phyloP scores from a whole-genome alignment of 2,888 invertebrate genomes.

The Drosophila peninsularis region DNA sequence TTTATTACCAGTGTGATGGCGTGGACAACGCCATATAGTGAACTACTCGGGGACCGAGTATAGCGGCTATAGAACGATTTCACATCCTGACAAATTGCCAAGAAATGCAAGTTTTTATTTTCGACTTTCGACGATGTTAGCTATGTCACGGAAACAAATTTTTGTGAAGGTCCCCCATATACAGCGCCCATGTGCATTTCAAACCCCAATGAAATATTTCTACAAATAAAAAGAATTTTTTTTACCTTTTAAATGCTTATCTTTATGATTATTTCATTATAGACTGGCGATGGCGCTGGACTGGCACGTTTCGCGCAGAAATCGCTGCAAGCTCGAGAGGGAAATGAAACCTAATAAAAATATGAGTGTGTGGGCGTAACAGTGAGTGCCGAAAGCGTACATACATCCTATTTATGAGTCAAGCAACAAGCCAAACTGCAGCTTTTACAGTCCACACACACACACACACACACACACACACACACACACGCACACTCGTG shows the following conservation, averaged over 20 bases:
- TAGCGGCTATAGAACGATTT: not conserved
- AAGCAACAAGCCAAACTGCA: constrained; percentile 29
- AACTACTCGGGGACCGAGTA: not conserved
- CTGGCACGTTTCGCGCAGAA: constrained; percentile 21
- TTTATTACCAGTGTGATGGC: not conserved
- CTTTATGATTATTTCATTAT: not conserved
- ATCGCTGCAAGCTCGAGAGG: constrained; percentile 47
- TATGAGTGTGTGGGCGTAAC: constrained; percentile 23
- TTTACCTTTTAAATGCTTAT: not conserved
- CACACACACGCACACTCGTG: constrained; percentile 3
- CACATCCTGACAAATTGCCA: not conserved
- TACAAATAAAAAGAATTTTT: not conserved
- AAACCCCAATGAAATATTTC: not conserved
- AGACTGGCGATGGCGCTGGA: no score
- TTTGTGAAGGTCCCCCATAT: not conserved
- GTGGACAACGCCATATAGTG: not conserved
- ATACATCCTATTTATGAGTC: constrained; percentile 45
- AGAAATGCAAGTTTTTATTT: not conserved
- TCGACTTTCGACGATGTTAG: not conserved
- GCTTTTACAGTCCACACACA: constrained; percentile 43
- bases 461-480: constrained; percentile 1
- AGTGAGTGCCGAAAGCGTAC: constrained; percentile 20
- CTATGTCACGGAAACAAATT: not conserved
- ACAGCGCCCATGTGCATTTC: not conserved
- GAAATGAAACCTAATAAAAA: constrained; percentile 24